A percentile compares a stretch with the other conserved stretches of the same genome.
Evolutionary conservation across 2,888 invertebrate genomes (phyloP).

Genomic region (Ennomos quercinarius): DNA sequence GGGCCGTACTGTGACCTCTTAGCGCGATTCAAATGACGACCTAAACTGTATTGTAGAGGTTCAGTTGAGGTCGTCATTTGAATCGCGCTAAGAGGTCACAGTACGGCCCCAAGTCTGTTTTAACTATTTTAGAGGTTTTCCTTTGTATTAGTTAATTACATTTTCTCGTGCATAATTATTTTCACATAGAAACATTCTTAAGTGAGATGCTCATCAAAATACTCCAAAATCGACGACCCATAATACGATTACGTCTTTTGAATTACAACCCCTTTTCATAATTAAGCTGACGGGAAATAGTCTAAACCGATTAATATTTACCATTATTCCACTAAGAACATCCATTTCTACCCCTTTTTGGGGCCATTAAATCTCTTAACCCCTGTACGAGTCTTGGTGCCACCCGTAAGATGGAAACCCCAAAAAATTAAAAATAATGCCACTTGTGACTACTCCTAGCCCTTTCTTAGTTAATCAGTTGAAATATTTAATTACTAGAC

Average conservation of each 20-base stretch:
- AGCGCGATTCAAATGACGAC: too few relatives aligned
- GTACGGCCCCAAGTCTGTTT: too few relatives aligned
- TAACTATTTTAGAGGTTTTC: too few relatives aligned
- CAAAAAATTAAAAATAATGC: slow-evolving; percentile 78
- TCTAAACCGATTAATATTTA: slow-evolving; percentile 74
- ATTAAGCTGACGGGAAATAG: slow-evolving; percentile 45
- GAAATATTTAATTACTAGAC: slow-evolving; percentile 82
- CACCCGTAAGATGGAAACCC: slow-evolving; percentile 52
- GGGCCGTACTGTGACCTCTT: too few relatives aligned
- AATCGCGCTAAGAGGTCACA: too few relatives aligned
- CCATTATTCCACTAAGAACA: slow-evolving; percentile 65
- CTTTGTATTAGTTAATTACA: too few relatives aligned
- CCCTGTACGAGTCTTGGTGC: slow-evolving; percentile 65
- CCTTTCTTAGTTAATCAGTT: slow-evolving; percentile 78
- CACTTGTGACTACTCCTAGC: slow-evolving; percentile 63
- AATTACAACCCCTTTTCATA: slow-evolving; percentile 29
- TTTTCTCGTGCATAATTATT: neutral
- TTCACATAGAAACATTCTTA: neutral
- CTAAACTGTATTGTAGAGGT: too few relatives aligned
- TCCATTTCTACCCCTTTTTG: slow-evolving; percentile 61
- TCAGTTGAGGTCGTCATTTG: too few relatives aligned
- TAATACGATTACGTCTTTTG: slow-evolving; percentile 25
- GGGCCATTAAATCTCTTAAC: slow-evolving; percentile 64
- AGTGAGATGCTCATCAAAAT: slow-evolving; percentile 19
- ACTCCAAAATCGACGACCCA: slow-evolving; percentile 29